Percentiles rank a stretch among this genome's conserved stretches.
These are phyloP conservation scores for Rousettus leschenaultii DNA, from an alignment of 2,113 vertebrate genomes.

Conservation along the genomic window DNA sequence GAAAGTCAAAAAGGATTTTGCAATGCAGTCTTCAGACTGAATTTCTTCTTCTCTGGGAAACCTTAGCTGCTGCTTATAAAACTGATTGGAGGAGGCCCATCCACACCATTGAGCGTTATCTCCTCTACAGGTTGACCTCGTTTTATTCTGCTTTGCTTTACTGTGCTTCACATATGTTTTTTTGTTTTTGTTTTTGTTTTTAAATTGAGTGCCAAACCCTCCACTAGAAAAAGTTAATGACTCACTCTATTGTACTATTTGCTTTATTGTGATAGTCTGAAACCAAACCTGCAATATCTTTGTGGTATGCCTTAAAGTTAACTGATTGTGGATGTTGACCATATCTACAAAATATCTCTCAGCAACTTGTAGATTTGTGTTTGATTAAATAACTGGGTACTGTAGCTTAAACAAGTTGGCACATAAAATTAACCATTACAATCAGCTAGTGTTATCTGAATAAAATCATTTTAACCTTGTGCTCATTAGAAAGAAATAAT, in stretches of 20 bases:
- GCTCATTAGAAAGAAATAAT: not conserved
- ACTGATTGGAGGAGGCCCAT: not conserved
- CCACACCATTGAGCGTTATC: not conserved
- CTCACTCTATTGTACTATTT: not conserved
- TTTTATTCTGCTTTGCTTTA: not conserved
- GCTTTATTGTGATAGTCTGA: not conserved
- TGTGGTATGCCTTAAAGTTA: not conserved
- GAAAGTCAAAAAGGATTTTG: not conserved
- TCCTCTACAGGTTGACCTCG: not conserved
- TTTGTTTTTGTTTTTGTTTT: no score
- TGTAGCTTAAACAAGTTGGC: not conserved
- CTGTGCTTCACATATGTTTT: not conserved
- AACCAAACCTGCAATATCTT: no score
- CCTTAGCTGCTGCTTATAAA: not conserved
- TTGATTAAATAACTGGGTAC: not conserved
- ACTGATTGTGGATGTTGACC: not conserved
- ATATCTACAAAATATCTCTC: not conserved
- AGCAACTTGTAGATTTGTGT: not conserved
- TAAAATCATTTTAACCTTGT: not conserved
- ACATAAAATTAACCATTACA: not conserved
- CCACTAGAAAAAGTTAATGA: not conserved
- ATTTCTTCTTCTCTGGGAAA: not conserved
- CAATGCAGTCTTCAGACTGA: not conserved
- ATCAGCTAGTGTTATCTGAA: not conserved
- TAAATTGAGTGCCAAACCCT: not conserved